Percentiles rank a stretch among this genome's conserved stretches.
Evolutionary conservation across 2,888 invertebrate species (phyloP).

Genomic region (Blastobasis adustella): DNA sequence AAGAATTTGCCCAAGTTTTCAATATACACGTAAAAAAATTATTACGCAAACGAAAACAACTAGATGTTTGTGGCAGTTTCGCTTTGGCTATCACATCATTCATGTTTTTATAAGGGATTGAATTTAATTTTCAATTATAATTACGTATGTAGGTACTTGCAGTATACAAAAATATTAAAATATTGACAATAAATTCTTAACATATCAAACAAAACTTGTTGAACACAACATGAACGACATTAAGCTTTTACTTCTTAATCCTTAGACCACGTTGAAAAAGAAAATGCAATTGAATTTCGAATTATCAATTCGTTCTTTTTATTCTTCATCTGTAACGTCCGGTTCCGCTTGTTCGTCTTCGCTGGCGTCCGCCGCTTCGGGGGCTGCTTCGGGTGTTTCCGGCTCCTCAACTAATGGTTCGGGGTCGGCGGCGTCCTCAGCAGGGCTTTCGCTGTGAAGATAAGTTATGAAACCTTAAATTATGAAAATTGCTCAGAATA

Average conservation of each 20-base stretch:
- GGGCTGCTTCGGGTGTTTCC: slow-evolving; percentile 50
- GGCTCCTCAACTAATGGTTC: slow-evolving; percentile 69
- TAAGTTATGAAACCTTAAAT: not conserved
- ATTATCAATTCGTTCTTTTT: slow-evolving; percentile 17
- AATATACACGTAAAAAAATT: slow-evolving; percentile 39
- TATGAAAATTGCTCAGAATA: no score
- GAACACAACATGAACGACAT: slow-evolving; percentile 35
- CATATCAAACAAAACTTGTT: not conserved
- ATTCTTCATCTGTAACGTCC: slow-evolving; percentile 71
- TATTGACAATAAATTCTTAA: not conserved
- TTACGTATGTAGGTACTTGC: no score
- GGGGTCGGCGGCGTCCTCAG: slow-evolving; percentile 28
- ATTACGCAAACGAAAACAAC: slow-evolving; percentile 52
- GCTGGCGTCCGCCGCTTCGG: slow-evolving; percentile 49
- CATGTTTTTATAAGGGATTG: slow-evolving; percentile 18
- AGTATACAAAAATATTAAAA: no score
- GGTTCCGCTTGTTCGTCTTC: slow-evolving; percentile 68
- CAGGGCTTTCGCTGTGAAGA: slow-evolving; percentile 42
- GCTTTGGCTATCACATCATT: slow-evolving; percentile 45
- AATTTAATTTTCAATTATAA: not conserved
- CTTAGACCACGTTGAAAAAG: slow-evolving; percentile 7
- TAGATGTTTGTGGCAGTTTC: slow-evolving; percentile 13
- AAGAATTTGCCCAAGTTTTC: slow-evolving; percentile 30
- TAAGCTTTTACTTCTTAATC: slow-evolving; percentile 26
- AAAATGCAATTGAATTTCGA: slow-evolving; percentile 28